Evolutionary conservation across 2,888 invertebrate species (phyloP).

Genomic region (Chymomyza caudatula): DNA sequence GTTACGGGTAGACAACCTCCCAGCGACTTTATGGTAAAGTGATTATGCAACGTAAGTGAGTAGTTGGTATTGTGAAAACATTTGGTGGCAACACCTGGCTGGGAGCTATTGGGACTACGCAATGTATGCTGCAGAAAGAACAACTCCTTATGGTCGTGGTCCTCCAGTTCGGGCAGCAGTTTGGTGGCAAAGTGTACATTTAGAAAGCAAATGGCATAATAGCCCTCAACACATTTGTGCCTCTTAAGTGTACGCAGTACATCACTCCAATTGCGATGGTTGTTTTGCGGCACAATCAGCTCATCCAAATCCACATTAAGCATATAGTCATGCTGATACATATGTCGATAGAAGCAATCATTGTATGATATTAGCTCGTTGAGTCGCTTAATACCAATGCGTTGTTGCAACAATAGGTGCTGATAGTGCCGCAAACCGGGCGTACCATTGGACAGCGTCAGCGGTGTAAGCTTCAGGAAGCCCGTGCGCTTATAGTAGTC

Average conservation of each 20-base stretch:
- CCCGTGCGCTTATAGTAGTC: constrained; percentile 82
- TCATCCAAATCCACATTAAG: constrained; percentile 93
- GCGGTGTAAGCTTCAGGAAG: constrained; percentile 84
- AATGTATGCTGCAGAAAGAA: constrained; percentile 94
- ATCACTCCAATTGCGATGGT: constrained; percentile 77
- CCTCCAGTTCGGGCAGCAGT: constrained; percentile 63
- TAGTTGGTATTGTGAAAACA: constrained; percentile 93
- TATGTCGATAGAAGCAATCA: constrained; percentile 93
- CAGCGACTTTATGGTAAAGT: constrained; percentile 90
- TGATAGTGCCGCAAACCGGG: constrained; percentile 91
- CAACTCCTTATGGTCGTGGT: constrained; percentile 78
- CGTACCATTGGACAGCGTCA: constrained; percentile 90
- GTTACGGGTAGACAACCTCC: constrained; percentile 32
- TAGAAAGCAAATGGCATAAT: constrained; percentile 85
- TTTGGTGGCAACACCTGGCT: constrained; percentile 91
- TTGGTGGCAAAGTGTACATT: constrained; percentile 94
- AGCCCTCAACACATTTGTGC: constrained; percentile 14
- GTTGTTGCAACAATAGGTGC: constrained; percentile 89
- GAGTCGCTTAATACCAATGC: constrained; percentile 91
- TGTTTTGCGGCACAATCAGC: constrained; percentile 86
- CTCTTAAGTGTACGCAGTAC: constrained; percentile 67
- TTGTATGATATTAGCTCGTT: constrained; percentile 96
- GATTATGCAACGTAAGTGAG: constrained; percentile 91
- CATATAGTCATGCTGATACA: constrained; percentile 91
- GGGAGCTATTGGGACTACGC: constrained; percentile 89